These are phyloP conservation scores for Periophthalmus modestus DNA, from an alignment of 2,113 vertebrate genomes.

Conservation along the genomic window DNA sequence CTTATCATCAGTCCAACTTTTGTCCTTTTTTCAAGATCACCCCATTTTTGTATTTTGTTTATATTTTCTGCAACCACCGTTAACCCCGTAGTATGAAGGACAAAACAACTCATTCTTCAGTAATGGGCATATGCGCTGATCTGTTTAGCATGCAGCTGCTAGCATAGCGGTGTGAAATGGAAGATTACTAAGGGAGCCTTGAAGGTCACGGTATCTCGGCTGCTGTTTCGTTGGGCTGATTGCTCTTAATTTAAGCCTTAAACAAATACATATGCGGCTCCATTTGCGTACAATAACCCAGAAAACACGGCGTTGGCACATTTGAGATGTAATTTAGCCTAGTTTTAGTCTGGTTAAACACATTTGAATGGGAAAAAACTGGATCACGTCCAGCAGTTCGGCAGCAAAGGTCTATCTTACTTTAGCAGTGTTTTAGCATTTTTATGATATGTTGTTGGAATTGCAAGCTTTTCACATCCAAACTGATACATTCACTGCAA, in stretches of 20 bases:
- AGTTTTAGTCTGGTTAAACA: background rate
- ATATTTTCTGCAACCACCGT: slow-evolving; percentile 1
- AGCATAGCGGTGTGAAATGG: slow-evolving; percentile 25
- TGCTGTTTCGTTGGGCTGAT: slow-evolving; percentile 29
- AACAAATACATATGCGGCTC: background rate
- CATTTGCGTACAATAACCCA: slow-evolving; percentile 11
- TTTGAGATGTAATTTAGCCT: slow-evolving; percentile 18
- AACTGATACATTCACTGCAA: no score
- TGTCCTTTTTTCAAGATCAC: background rate
- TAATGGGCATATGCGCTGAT: slow-evolving; percentile 24
- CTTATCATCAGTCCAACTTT: slow-evolving; percentile 1
- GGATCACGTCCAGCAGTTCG: slow-evolving; percentile 23
- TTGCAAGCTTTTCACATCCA: background rate
- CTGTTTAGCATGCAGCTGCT: slow-evolving; percentile 52
- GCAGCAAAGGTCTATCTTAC: slow-evolving; percentile 26
- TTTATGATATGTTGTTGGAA: slow-evolving; percentile 1
- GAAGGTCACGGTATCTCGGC: slow-evolving; percentile 42
- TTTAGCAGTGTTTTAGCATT: slow-evolving; percentile 27
- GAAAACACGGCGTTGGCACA: slow-evolving; percentile 9
- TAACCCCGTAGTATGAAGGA: slow-evolving; percentile 6
- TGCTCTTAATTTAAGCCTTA: slow-evolving; percentile 45
- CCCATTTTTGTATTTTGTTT: background rate
- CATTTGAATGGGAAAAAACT: slow-evolving; percentile 14
- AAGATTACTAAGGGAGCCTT: slow-evolving; percentile 49
- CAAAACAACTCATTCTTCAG: slow-evolving; percentile 30